Evolutionary conservation across 2,888 invertebrate genomes (phyloP).

Genomic region (Eustalomyia histrio): DNA sequence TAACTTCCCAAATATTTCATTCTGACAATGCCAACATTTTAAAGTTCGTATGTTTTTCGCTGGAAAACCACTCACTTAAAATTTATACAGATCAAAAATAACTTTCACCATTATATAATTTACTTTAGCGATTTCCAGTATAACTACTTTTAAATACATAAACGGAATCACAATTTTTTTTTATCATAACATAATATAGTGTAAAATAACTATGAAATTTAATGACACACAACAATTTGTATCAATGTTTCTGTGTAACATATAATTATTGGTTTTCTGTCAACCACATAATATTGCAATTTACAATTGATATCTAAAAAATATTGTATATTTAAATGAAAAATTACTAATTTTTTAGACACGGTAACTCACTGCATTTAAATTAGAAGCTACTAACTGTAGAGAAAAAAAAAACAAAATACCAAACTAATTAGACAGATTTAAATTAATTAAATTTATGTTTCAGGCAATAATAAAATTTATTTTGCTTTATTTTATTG

Average conservation of each 20-base stretch:
- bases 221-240: neutral
- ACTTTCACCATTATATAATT: too few relatives aligned
- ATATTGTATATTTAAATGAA: neutral
- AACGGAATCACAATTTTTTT: too few relatives aligned
- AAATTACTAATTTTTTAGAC: neutral
- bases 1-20: too few relatives aligned
- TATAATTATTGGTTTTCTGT: conserved; percentile 37
- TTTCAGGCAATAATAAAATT: conserved; percentile 25
- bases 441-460: conserved; percentile 55
- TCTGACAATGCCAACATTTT: too few relatives aligned
- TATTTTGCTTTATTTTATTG: neutral
- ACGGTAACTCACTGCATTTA: conserved; percentile 1
- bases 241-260: neutral
- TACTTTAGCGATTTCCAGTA: too few relatives aligned
- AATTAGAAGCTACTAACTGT: neutral
- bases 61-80: too few relatives aligned
- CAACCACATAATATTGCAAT: conserved; percentile 48
- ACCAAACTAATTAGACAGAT: conserved; percentile 47
- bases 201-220: neutral
- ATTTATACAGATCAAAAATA: too few relatives aligned
- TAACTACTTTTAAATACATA: too few relatives aligned
- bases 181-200: too few relatives aligned
- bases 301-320: conserved; percentile 50
- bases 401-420: neutral
- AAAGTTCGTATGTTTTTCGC: too few relatives aligned